Evolutionary conservation across 2,888 invertebrate species (phyloP).

Genomic region (Amaurobius ferox): DNA sequence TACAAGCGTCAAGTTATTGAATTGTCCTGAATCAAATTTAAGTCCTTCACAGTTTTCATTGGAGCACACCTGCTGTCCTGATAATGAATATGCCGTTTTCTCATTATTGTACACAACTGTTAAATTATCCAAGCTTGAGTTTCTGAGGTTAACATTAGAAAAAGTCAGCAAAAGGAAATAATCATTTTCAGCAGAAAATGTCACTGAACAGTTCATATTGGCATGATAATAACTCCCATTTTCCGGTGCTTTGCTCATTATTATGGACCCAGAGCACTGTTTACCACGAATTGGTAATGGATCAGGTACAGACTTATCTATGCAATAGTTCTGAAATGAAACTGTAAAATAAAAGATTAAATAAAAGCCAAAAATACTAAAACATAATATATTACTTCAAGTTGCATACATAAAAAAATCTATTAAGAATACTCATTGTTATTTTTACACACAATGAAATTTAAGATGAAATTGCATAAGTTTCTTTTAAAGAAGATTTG

Average conservation of each 20-base stretch:
- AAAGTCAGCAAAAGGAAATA: constrained; percentile 45
- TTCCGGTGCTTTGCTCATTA: constrained; percentile 21
- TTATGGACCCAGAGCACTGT: constrained; percentile 34
- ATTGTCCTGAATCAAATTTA: constrained; percentile 61
- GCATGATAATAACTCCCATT: constrained; percentile 45
- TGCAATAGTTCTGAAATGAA: constrained; percentile 45
- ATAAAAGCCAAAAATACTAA: no score
- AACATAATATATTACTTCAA: no score
- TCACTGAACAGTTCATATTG: constrained; percentile 50
- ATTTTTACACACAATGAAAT: no score
- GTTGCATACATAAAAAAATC: no score
- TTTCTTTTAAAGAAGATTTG: no score
- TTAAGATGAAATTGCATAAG: no score
- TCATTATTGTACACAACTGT: constrained; percentile 30
- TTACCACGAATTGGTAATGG: constrained; percentile 19
- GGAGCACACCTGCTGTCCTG: constrained; percentile 63
- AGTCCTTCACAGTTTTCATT: constrained; percentile 64
- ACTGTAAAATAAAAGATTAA: constrained; percentile 34
- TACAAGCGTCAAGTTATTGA: constrained; percentile 48
- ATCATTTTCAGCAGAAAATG: constrained; percentile 25
- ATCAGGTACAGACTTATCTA: constrained; percentile 22
- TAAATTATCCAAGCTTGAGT: constrained; percentile 59
- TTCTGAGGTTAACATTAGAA: constrained; percentile 60
- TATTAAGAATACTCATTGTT: no score
- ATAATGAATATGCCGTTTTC: not conserved